A percentile compares a stretch with the other conserved stretches of the same genome.
phyloP scores from a whole-genome alignment of 2,888 invertebrate species.

The Beris morrisii region DNA sequence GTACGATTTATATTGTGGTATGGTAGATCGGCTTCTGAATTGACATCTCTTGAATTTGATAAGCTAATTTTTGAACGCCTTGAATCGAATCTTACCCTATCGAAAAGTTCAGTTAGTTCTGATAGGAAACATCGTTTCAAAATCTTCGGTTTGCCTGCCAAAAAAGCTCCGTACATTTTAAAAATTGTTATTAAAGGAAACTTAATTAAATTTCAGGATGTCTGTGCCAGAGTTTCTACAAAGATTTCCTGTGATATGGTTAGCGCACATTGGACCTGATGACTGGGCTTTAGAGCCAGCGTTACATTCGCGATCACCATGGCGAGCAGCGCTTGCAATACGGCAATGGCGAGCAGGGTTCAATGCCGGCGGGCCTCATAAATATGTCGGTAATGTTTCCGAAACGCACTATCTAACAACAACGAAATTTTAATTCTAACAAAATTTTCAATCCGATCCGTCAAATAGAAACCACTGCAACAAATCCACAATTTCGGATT shows the following conservation, averaged over 20 bases:
- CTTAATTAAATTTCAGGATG: conserved; percentile 38
- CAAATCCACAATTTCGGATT: conserved; percentile 73
- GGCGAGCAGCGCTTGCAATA: conserved; percentile 71
- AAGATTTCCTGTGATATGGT: conserved; percentile 46
- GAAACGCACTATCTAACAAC: no score
- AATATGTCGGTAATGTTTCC: conserved; percentile 56
- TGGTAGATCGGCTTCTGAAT: no score
- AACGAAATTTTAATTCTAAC: neutral
- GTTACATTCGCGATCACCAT: conserved; percentile 66
- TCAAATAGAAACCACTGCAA: conserved; percentile 64
- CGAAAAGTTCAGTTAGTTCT: no score
- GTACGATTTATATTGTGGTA: no score
- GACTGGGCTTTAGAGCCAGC: conserved; percentile 68
- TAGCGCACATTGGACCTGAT: conserved; percentile 77
- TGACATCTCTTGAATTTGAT: no score
- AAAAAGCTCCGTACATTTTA: neutral
- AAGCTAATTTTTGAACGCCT: no score
- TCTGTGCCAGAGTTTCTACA: conserved; percentile 42
- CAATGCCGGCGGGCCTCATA: conserved; percentile 72
- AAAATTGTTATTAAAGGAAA: neutral
- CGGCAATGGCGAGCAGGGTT: conserved; percentile 69
- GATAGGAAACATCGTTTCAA: no score
- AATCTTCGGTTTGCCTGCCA: no score
- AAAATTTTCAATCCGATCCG: conserved; percentile 2
- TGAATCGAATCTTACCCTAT: no score